phyloP scores from a whole-genome alignment of 2,113 vertebrate species.

The Anser brachyrhynchus region DNA sequence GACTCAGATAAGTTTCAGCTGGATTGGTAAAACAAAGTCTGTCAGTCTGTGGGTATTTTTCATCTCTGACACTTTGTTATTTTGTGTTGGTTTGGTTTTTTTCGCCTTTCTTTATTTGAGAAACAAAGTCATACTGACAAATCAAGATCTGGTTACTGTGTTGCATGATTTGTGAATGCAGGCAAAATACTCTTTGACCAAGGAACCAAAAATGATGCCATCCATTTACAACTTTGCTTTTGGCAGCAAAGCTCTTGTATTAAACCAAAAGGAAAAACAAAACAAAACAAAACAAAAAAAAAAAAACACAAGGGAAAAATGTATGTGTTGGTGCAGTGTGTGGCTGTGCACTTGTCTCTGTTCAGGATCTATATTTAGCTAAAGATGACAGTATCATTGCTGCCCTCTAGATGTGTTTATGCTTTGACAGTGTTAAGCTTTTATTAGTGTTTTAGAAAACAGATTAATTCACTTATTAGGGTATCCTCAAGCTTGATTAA shows the following conservation, averaged over 20 bases:
- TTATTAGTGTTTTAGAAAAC: constrained; percentile 43
- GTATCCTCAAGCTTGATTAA: constrained; percentile 47
- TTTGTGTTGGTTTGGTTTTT: background rate
- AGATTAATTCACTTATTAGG: constrained; percentile 39
- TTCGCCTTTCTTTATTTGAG: background rate
- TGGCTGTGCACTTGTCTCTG: constrained; percentile 47
- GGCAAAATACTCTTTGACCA: background rate
- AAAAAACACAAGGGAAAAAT: background rate
- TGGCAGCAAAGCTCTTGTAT: background rate
- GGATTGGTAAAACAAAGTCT: background rate
- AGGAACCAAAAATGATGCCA: background rate
- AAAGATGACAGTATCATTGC: constrained; percentile 45
- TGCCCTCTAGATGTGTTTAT: constrained; percentile 65
- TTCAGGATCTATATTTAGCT: constrained; percentile 52
- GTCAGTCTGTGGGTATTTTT: constrained; percentile 8
- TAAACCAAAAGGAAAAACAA: background rate
- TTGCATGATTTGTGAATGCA: background rate
- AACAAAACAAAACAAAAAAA: background rate
- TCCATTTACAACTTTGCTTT: background rate
- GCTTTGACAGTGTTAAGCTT: constrained; percentile 26
- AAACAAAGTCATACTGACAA: background rate
- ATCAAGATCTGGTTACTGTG: background rate
- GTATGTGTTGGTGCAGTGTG: background rate
- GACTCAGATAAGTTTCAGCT: constrained; percentile 56
- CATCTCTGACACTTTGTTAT: background rate